phyloP scores from a whole-genome alignment of 2,113 vertebrate species.

The Entosphenus tridentatus region DNA sequence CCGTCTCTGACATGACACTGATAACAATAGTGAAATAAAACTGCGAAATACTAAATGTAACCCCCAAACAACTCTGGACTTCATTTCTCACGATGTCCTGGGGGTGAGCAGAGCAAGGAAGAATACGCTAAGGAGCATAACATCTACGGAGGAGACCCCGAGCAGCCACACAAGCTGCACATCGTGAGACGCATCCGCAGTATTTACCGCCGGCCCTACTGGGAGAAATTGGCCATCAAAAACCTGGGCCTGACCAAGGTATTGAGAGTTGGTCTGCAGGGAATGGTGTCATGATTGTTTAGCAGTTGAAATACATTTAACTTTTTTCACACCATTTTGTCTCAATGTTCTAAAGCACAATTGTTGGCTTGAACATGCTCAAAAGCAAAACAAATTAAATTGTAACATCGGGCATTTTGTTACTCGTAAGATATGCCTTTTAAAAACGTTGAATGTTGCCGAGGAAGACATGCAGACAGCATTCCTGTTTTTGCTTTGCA shows the following conservation, averaged over 20 bases:
- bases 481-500: slow-evolving; percentile 4
- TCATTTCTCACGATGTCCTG: no score
- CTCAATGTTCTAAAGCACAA: no score
- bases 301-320: not conserved
- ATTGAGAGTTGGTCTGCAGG: not conserved
- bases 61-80: no score
- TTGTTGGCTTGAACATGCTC: no score
- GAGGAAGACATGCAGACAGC: not conserved
- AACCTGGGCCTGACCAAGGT: slow-evolving; percentile 56
- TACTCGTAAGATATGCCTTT: no score
- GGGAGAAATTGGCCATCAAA: slow-evolving; percentile 59
- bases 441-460: no score
- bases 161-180: slow-evolving; percentile 72
- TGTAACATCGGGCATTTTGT: no score
- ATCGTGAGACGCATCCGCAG: slow-evolving; percentile 54
- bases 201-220: slow-evolving; percentile 44
- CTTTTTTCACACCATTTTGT: slow-evolving; percentile 7
- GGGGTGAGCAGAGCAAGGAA: slow-evolving; percentile 10
- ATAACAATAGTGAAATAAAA: no score
- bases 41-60: no score
- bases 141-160: slow-evolving; percentile 61
- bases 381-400: no score
- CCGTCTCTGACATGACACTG: no score
- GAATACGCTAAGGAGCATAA: slow-evolving; percentile 49
- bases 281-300: not conserved